Base-by-base conservation (phyloP, 2,888 invertebrate genomes). In the Tanypteryx hageni region DNA sequence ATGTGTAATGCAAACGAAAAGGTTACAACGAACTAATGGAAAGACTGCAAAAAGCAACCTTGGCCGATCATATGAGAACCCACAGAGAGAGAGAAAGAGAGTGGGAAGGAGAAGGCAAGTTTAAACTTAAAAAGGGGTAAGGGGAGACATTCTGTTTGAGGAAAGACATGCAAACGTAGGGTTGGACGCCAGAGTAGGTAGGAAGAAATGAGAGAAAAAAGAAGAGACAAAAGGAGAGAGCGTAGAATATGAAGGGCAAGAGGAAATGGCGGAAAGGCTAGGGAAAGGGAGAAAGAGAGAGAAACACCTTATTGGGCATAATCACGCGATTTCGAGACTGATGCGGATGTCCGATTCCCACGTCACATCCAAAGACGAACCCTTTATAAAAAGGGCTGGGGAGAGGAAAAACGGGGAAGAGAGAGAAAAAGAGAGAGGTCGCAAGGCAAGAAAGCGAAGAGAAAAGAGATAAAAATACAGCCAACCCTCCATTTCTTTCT, bases 301-400 rank as follows among this genome's bases (percentile, higher is more conserved):
- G n/a, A 18, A 11, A 64, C 44, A 56, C 68, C 31, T 68, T 89
- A 89, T 64, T 68, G 89, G 64, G 64, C n/a, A 89, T 89, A 89
- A 64, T 89, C 89, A 89, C 89, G 89, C 89, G 89, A 89, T 64
- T 68, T 31, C 61, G 59, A 56, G 83, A 57, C 56, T 57, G 83
- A 83, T 83, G 83, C 83, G 83, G 83, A 83, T 83, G 83, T 89
- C 61, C 89, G 18, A 68, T 64, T 89, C 89, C 89, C 22, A 68
- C 89, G 89, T 89, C 89, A 89, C 64, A 44, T 89, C 44, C 89
- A 89, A 89, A 68, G 44, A 64, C 68, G 18, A 5, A 58, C 86
- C 61, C 27, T 59, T 61, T 16, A 27, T 4, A 31, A n/a, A 64
- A 68, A 44, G 18, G 27, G 44, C 10, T 11, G 0, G 57, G 56